Conservation (phyloP, 1,140 invertebrate species). For the Caerostris extrusa region DNA sequence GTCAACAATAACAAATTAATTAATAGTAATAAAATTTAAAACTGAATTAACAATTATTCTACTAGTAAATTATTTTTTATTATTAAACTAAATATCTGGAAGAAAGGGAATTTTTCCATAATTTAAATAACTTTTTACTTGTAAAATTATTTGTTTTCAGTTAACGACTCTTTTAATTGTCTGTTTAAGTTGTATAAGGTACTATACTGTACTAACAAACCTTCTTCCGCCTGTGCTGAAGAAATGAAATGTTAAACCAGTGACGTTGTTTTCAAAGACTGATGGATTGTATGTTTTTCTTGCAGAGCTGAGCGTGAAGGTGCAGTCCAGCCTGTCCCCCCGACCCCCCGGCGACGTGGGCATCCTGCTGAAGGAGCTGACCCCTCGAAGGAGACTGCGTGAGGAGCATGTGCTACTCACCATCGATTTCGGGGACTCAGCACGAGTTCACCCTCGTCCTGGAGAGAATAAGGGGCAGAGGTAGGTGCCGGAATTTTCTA, state of each 20-base stretch:
- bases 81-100: too few relatives aligned
- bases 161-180: too few relatives aligned
- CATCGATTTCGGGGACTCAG: conserved; percentile 85
- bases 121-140: too few relatives aligned
- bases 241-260: not conserved
- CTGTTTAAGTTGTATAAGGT: too few relatives aligned
- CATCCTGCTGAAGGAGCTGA: conserved; percentile 68
- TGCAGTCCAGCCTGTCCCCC: conserved; percentile 56
- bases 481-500: conserved; percentile 81
- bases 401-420: conserved; percentile 83
- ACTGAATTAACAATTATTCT: too few relatives aligned
- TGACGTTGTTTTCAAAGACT: not conserved
- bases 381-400: conserved; percentile 66
- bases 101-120: too few relatives aligned
- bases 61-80: too few relatives aligned
- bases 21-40: too few relatives aligned
- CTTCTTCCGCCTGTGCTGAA: too few relatives aligned
- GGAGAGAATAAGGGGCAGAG: conserved; percentile 85
- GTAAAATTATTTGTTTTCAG: too few relatives aligned
- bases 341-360: conserved; percentile 65
- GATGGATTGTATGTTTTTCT: not conserved
- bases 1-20: too few relatives aligned
- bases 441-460: conserved; percentile 86
- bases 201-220: too few relatives aligned
- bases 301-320: conserved; percentile 66